Base-by-base conservation (phyloP, 2,113 vertebrate species). In the Scomber scombrus region DNA sequence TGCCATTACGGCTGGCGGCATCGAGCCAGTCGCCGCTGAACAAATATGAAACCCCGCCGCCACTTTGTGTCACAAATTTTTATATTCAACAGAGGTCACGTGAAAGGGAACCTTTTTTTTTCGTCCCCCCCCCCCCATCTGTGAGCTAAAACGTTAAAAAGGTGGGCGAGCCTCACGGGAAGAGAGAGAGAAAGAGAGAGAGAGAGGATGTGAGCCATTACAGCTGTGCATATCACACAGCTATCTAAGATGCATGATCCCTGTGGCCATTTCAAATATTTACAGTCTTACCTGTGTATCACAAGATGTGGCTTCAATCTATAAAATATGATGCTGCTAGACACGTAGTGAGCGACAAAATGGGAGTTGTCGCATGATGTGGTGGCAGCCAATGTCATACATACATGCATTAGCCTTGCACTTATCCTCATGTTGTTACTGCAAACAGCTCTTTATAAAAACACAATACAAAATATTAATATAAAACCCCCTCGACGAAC, bases 61-160 rank as follows among this genome's bases (percentile, higher is more conserved):
- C 94, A 94, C 94, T 95, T 93, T 95, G 91, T 94, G 94, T 95
- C 94, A 94, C 91, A 94, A 77, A 83, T 90, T 93, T 90, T 95
- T 92, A 95, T 78, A 91, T 95, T 94, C 91, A 94, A 93, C 90
- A 85, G 71, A 63, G 88, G 81, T 88, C 82, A 76, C 71, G 64
- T 90, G 85, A 87, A 87, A 7, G 65, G 73, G 70, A 84, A 87
- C 82, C 86, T 68, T 81, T 90, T 72, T 62, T n/a, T n/a, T n/a
- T n/a, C n/a, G n/a, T n/a, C n/a, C n/a, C n/a, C 12, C 23, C 79
- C 7, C 5, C 91, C 93, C 92, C 93, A 94, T 94, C 94, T 93
- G 95, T 70, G 69, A 70, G 83, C 84, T 90, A 81, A 76, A 80
- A 81, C 47, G 73, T 68, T 79, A 78, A 91, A 91, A 92, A 92